Conservation (phyloP, 2,113 vertebrate genomes). For the Rynchops niger region DNA sequence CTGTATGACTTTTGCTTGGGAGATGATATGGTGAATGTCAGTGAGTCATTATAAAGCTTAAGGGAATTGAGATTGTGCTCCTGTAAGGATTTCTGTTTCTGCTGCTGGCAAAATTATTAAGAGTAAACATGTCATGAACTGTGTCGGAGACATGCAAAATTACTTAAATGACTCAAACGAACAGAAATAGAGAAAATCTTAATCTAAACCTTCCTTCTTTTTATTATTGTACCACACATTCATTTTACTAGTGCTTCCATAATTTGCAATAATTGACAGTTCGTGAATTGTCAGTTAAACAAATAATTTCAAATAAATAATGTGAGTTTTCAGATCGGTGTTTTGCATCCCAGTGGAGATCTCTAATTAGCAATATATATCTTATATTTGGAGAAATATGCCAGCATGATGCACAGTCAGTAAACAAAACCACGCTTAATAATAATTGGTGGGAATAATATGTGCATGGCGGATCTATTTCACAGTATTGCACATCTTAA, state of each 20-base stretch:
- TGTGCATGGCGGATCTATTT: neutral
- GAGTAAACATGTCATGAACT: neutral
- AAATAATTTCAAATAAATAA: neutral
- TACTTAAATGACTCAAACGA: neutral
- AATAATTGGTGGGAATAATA: neutral
- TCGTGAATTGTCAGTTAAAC: neutral
- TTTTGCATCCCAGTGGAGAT: neutral
- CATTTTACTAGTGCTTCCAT: neutral
- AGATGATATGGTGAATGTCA: neutral
- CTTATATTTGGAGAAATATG: neutral
- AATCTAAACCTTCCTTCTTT: neutral
- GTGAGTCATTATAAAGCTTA: neutral
- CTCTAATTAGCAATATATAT: neutral
- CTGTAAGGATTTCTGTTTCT: neutral
- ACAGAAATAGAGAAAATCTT: neutral
- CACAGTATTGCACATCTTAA: neutral
- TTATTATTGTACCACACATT: neutral
- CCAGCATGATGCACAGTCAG: neutral
- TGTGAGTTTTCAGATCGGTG: neutral
- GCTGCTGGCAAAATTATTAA: neutral
- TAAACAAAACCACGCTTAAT: neutral
- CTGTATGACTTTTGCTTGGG: neutral
- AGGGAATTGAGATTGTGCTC: neutral
- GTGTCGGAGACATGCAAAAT: neutral
- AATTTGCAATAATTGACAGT: neutral